Percentiles rank a stretch among this genome's conserved stretches.
Conservation (phyloP, 2,888 invertebrate genomes). For the Eurytoma californica region DNA sequence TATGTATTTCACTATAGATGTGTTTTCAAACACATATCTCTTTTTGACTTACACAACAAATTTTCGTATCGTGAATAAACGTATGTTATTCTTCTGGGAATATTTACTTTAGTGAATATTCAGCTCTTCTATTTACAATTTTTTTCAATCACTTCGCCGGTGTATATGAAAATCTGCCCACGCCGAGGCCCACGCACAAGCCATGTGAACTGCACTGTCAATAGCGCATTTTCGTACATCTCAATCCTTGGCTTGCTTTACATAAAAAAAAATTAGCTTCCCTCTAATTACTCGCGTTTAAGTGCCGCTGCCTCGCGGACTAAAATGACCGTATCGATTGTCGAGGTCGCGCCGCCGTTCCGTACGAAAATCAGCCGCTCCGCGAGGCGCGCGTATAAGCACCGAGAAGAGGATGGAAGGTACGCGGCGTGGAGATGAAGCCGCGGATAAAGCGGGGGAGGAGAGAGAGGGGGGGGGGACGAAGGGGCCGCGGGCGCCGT, state of each 20-base stretch:
- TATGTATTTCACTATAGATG: too few species aligned
- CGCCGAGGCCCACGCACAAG: too few species aligned
- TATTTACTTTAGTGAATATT: too few species aligned
- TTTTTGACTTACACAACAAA: too few species aligned
- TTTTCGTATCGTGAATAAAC: too few species aligned
- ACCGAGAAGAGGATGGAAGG: slow-evolving; percentile 6
- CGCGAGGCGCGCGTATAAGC: background rate
- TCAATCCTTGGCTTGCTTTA: background rate
- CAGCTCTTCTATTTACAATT: too few species aligned
- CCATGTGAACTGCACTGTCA: too few species aligned
- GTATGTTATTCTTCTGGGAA: too few species aligned
- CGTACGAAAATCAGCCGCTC: slow-evolving; percentile 20
- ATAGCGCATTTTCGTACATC: too few species aligned
- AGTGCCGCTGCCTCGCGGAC: background rate
- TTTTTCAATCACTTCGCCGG: too few species aligned
- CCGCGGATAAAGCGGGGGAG: slow-evolving; percentile 10
- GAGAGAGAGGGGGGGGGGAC: background rate
- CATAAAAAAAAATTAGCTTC: background rate
- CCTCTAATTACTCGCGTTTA: background rate
- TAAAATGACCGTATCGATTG: slow-evolving; percentile 23
- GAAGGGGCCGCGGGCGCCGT: background rate
- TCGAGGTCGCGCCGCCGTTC: background rate
- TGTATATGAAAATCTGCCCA: too few species aligned
- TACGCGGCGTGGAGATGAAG: slow-evolving; percentile 24
- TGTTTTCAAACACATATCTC: too few species aligned